Evolutionary conservation across 37 sponge, comb jelly and placozoan genomes (phyloP), one percentile per base, ranked within the genome.

Genomic region (Axinella damicornis): DNA sequence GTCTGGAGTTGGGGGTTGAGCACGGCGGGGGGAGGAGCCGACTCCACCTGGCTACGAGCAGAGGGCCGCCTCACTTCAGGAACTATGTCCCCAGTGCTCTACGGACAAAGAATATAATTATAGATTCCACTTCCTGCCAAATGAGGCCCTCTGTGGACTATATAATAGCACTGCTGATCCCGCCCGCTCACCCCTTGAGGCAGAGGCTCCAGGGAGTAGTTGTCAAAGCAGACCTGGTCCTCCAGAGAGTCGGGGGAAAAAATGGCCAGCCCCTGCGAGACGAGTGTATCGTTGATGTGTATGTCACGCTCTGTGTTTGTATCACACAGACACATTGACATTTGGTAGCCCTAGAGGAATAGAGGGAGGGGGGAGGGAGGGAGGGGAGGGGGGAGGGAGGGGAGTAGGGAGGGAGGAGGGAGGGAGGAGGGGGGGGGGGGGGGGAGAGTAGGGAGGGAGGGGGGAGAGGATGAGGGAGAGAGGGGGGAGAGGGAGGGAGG

Each of bases 321-420:
- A 52, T 92, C 93, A 75, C 89, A 84, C 38, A 92, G 36, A 69
- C 75, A 83, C 54, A 88, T 32, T 31, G 89, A 83, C 73, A 92
- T 34, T 2, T 74, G 33, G 22, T 40, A 25, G 38, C 46, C 20
- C 92, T 87, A 80, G 0, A 69, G n/a, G n/a, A n/a, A n/a, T n/a
- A n/a, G n/a, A n/a, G n/a, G n/a, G n/a, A n/a, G n/a, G n/a, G n/a
- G n/a, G n/a, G n/a, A n/a, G n/a, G n/a, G n/a, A n/a, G n/a, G n/a
- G n/a, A n/a, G n/a, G n/a, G n/a, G n/a, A n/a, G n/a, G n/a, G n/a
- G n/a, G n/a, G n/a, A n/a, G n/a, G n/a, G n/a, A n/a, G n/a, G n/a
- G n/a, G n/a, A n/a, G n/a, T n/a, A n/a, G n/a, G n/a, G n/a, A n/a
- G n/a, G n/a, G n/a, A n/a, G n/a, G n/a, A n/a, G n/a, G n/a, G n/a